These are phyloP conservation scores for Menidia menidia DNA, from an alignment of 2,797 vertebrate genomes.

Conservation along the genomic window DNA sequence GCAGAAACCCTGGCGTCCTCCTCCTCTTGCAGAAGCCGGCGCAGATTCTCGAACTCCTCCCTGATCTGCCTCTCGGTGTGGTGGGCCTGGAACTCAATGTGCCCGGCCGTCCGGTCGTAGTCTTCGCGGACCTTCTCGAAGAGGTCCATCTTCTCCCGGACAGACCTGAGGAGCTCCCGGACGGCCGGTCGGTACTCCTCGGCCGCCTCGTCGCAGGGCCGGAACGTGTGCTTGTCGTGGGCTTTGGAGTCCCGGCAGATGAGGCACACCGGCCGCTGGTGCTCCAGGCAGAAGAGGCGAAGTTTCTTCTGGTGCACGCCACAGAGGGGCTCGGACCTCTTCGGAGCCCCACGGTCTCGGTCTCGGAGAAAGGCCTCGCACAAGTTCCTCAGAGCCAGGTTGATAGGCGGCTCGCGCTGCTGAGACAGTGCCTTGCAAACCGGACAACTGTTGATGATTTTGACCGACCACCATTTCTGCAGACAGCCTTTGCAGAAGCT, in stretches of 20 bases:
- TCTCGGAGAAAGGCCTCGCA: neutral
- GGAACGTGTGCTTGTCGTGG: neutral
- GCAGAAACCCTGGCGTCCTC: neutral
- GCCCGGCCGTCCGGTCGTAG: neutral
- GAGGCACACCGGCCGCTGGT: neutral
- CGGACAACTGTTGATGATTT: neutral
- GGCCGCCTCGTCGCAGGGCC: neutral
- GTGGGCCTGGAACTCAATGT: neutral
- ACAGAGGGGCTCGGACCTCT: neutral
- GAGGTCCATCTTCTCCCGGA: neutral
- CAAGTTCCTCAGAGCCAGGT: neutral
- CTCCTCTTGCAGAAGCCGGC: neutral
- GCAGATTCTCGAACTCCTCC: constrained; percentile 1
- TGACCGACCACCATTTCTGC: neutral
- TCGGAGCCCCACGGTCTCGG: neutral
- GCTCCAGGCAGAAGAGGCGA: neutral
- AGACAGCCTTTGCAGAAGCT: neutral
- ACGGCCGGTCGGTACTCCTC: neutral
- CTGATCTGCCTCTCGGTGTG: neutral
- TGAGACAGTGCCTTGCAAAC: neutral
- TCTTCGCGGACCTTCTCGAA: neutral
- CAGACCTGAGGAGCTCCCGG: neutral
- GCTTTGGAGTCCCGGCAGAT: neutral
- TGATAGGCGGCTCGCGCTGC: neutral
- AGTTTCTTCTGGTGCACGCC: neutral